Percentiles rank a stretch among this genome's conserved stretches.
These are phyloP conservation scores for Chorisops tibialis DNA, from an alignment of 2,888 invertebrate species.

Conservation along the genomic window DNA sequence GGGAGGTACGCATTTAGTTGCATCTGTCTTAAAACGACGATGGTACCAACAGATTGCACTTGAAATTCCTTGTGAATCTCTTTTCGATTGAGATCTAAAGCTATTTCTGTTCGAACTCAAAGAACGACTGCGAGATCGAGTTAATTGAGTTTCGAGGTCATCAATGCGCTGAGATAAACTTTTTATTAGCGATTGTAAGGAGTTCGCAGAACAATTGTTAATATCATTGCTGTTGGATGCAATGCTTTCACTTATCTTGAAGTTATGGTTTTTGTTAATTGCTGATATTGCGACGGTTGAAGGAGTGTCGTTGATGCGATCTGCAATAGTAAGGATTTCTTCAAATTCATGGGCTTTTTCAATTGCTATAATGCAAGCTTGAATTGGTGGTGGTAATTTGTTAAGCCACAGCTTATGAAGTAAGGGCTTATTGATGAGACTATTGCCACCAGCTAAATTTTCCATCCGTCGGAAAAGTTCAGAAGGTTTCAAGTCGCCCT, in stretches of 20 bases:
- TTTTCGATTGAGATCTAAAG: neutral
- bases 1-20: neutral
- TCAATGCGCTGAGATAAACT: neutral
- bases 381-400: neutral
- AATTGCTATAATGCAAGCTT: no score
- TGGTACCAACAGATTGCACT: neutral
- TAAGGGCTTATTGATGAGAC: neutral
- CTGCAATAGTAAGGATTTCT: slow-evolving; percentile 11
- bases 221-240: no score
- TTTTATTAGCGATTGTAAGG: no score
- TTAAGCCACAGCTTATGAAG: neutral
- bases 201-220: no score
- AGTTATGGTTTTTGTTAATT: neutral
- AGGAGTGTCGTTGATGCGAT: slow-evolving; percentile 4
- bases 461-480: slow-evolving; percentile 1
- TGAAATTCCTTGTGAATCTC: neutral
- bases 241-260: no score
- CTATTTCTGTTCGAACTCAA: no score
- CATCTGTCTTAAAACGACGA: neutral
- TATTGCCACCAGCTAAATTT: neutral
- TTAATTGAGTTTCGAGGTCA: neutral
- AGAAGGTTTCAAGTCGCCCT: no score
- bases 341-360: no score
- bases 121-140: no score
- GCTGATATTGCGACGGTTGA: no score